These are phyloP conservation scores for Harmothoe impar DNA, from an alignment of 2,888 invertebrate species.

Conservation along the genomic window DNA sequence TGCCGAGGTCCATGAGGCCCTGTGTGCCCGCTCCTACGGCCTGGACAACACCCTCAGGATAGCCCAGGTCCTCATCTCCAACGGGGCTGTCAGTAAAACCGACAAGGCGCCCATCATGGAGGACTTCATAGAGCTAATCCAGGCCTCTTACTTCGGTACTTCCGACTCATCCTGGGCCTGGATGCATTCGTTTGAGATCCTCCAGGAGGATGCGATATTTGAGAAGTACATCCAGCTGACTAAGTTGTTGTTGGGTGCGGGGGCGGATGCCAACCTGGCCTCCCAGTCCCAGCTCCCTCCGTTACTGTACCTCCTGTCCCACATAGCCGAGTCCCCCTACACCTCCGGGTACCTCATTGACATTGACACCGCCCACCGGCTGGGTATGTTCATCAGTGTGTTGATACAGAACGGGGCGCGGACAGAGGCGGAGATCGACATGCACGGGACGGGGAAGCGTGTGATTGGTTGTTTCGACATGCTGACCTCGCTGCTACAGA, in stretches of 20 bases:
- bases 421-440: conserved; percentile 64
- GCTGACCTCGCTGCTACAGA: conserved; percentile 59
- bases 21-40: background rate
- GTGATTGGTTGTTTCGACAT: conserved; percentile 66
- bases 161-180: conserved; percentile 55
- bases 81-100: background rate
- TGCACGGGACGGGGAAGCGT: background rate
- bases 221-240: conserved; percentile 59
- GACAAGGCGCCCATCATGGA: conserved; percentile 24
- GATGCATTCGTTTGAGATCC: conserved; percentile 65
- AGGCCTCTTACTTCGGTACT: conserved; percentile 43
- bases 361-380: background rate
- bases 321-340: conserved; percentile 60
- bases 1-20: background rate
- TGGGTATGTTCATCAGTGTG: conserved; percentile 39
- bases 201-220: conserved; percentile 59
- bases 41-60: conserved; percentile 26
- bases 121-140: conserved; percentile 59
- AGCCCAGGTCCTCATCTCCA: background rate
- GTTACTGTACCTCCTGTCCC: conserved; percentile 64
- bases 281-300: conserved; percentile 63
- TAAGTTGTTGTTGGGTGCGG: conserved; percentile 50
- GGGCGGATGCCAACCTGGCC: conserved; percentile 55
- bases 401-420: conserved; percentile 63
- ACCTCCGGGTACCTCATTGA: conserved; percentile 58